Evolutionary conservation across 2,888 invertebrate species (phyloP).

Genomic region (Dendrolimus pini): DNA sequence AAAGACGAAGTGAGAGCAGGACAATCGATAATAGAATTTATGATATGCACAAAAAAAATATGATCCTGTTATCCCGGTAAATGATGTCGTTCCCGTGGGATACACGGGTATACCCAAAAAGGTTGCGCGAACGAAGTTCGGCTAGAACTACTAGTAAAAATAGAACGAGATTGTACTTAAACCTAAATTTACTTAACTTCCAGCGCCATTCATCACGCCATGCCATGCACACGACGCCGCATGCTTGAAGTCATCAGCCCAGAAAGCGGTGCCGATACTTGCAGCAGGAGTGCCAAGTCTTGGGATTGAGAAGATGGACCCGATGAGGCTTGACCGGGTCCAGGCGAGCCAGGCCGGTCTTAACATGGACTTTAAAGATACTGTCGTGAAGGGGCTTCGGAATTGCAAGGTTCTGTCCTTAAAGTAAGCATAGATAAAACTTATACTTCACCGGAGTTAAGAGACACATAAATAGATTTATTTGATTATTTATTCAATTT

Average conservation of each 20-base stretch:
- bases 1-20: too few relatives aligned
- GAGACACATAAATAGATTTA: too few relatives aligned
- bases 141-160: too few relatives aligned
- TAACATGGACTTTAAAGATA: conserved; percentile 50
- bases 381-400: conserved; percentile 44
- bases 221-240: conserved; percentile 34
- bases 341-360: conserved; percentile 46
- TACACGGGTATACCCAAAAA: too few relatives aligned
- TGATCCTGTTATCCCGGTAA: too few relatives aligned
- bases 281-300: conserved; percentile 46
- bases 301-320: conserved; percentile 45
- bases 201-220: conserved; percentile 48
- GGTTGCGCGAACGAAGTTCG: too few relatives aligned
- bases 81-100: too few relatives aligned
- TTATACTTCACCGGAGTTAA: too few relatives aligned
- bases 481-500: too few relatives aligned
- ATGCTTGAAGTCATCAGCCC: conserved; percentile 44
- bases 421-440: conserved; percentile 30
- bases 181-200: conserved; percentile 2
- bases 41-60: too few relatives aligned
- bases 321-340: conserved; percentile 42
- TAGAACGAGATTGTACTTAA: too few relatives aligned
- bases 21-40: too few relatives aligned
- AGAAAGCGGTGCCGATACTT: conserved; percentile 38
- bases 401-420: conserved; percentile 40